Base-by-base conservation (phyloP, 2,888 invertebrate genomes). In the Lydus trimaculatus region DNA sequence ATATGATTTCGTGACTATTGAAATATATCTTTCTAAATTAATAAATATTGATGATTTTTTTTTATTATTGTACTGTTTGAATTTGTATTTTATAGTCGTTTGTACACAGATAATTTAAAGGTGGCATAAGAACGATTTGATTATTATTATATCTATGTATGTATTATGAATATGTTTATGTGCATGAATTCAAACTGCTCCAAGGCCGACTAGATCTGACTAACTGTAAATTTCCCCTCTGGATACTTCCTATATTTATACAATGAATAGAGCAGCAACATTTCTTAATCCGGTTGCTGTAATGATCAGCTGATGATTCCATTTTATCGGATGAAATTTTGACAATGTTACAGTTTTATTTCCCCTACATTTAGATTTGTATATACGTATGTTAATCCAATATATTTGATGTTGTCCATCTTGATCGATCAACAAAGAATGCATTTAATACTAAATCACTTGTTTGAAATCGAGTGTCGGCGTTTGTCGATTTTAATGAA, bases 151-250 rank as follows among this genome's bases (percentile, higher is more conserved):
- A 48, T 48, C 20, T 48, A 56, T 56, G 13, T 36, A 15, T 23
- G 23, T 52, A 52, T 20, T 48, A 48, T 23, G 23, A 23, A 52
- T 56, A 56, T 56, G 56, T 56, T 56, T 56, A 25, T 56, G 25
- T 63, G 66, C 66, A 66, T 66, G 66, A 66, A 63, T 69, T 59
- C 63, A 58, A 69, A 66, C 31, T 61, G 65, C 63, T 75, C 66
- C 78, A 78, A 78, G 78, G 78, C 73, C 78, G 77, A 76, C 78
- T 74, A 72, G 76, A 71, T 75, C 70, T 73, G 74, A 71, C 73
- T 78, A 78, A 78, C 78, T 75, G 77, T 77, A 75, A 69, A 73
- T 71, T 70, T 72, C 72, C 76, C 75, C 75, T 69, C 73, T 75
- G 73, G 69, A 58, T 63, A 76, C 69, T 71, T 71, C 71, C 69